These are phyloP conservation scores for Chelonus formosanus DNA, from an alignment of 2,888 invertebrate species.

Conservation along the genomic window DNA sequence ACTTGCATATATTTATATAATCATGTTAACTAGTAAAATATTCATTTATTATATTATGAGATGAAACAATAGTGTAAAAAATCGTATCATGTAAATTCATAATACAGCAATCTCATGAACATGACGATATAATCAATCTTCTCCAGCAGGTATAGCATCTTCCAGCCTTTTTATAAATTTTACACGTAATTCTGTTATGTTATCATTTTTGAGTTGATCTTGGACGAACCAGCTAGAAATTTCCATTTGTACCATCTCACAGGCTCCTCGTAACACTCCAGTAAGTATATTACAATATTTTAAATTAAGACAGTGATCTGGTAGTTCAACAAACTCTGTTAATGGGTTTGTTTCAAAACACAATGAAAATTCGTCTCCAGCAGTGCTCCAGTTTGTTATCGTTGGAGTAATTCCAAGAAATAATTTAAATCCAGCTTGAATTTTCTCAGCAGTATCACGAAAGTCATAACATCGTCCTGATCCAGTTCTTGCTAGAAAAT, in stretches of 20 bases:
- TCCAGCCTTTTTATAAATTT: slow-evolving; percentile 95
- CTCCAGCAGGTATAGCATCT: slow-evolving; percentile 98
- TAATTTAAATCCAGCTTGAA: slow-evolving; percentile 76
- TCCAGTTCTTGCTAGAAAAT: slow-evolving; percentile 91
- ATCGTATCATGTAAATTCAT: no score
- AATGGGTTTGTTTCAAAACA: slow-evolving; percentile 95
- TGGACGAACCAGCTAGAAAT: slow-evolving; percentile 93
- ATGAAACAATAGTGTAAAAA: no score
- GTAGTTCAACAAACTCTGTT: slow-evolving; percentile 96
- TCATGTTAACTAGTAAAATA: no score
- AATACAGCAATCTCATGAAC: no score
- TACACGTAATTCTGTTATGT: slow-evolving; percentile 90
- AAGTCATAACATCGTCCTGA: slow-evolving; percentile 93
- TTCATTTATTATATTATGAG: no score
- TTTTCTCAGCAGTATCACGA: slow-evolving; percentile 95
- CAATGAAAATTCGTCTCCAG: slow-evolving; percentile 96
- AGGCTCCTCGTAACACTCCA: slow-evolving; percentile 90
- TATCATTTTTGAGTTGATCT: slow-evolving; percentile 95
- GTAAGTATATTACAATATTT: slow-evolving; percentile 94
- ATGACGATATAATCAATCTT: slow-evolving; percentile 76
- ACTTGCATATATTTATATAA: no score
- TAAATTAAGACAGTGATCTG: slow-evolving; percentile 81
- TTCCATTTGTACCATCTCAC: slow-evolving; percentile 99
- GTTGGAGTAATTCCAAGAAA: slow-evolving; percentile 88
- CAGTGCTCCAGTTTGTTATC: slow-evolving; percentile 92